Evolutionary conservation across 2,888 invertebrate genomes (phyloP), one percentile per base, ranked within the genome.

Genomic region (Leucoptera coffeella): DNA sequence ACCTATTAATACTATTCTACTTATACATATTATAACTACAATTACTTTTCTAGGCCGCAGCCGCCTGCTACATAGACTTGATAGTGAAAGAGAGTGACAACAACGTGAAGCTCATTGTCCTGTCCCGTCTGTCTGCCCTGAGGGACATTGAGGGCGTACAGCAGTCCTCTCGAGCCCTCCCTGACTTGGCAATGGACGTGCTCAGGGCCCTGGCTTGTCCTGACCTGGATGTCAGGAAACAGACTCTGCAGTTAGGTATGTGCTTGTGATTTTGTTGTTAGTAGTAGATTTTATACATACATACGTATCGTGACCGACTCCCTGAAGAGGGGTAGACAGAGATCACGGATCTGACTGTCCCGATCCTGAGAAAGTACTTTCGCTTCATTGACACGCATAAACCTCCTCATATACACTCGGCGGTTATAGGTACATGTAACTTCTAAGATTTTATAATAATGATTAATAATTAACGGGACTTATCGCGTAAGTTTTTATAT

Each of bases 61-160:
- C 97, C 2, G 86, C 87, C 20, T 95, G 96, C 58, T 99, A 99
- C 65, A 97, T 99, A 45, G 99, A 99, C 50, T 69, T 99, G 38
- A 93, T 99, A 33, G 88, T 97, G n/a, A 99, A 97, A 59, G 99
- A 99, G 57, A 95, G 95, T 59, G 99, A 99, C 60, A 99, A 99
- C 69, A 99, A 99, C 71, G 97, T 99, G 10, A 99, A 99, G 69
- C 73, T 99, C 30, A 99, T 99, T 40, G 97, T 99, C 6, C 72
- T 99, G 42, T 96, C 95, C 45, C 80, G 96, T 12, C 73, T 99
- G 34, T 84, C 91, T 37, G 87, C 88, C 2, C 77, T 99, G 52
- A 84, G 85, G 35, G 77, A 78, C 26, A n/a, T n/a, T n/a, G 88
- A 87, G 54, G 93, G 92, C 45, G 82, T 89, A 36, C 89, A 92